phyloP scores from a whole-genome alignment of 2,113 vertebrate genomes.

The Prunella himalayana region DNA sequence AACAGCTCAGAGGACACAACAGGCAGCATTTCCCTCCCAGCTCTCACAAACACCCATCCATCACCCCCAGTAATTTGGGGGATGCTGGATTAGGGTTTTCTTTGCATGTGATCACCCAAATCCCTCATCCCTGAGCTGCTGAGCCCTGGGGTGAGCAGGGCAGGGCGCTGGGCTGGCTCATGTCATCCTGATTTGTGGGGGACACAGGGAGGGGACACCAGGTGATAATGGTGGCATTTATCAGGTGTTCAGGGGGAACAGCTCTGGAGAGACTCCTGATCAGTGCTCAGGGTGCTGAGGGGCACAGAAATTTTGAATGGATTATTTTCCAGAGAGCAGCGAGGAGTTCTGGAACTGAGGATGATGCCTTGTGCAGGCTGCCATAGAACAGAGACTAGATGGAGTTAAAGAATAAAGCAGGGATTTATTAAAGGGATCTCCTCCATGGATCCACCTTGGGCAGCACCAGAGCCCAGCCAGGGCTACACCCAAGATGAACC shows the following conservation, averaged over 20 bases:
- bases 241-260: neutral
- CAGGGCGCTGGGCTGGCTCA: fast-evolving
- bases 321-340: neutral
- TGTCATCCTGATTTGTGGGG: neutral
- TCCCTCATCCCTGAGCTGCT: neutral
- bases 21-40: neutral
- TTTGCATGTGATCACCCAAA: neutral
- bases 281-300: neutral
- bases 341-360: neutral
- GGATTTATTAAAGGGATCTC: no score
- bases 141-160: neutral
- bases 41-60: neutral
- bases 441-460: no score
- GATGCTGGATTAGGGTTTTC: neutral
- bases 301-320: neutral
- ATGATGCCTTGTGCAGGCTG: neutral
- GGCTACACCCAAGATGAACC: no score
- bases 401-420: neutral
- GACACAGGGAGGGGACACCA: neutral
- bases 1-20: neutral
- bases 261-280: neutral
- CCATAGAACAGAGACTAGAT: neutral
- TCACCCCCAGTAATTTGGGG: neutral
- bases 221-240: neutral
- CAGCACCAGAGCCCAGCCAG: no score